Conservation (phyloP, 2,888 invertebrate species). For the Brachyopa scutellaris region DNA sequence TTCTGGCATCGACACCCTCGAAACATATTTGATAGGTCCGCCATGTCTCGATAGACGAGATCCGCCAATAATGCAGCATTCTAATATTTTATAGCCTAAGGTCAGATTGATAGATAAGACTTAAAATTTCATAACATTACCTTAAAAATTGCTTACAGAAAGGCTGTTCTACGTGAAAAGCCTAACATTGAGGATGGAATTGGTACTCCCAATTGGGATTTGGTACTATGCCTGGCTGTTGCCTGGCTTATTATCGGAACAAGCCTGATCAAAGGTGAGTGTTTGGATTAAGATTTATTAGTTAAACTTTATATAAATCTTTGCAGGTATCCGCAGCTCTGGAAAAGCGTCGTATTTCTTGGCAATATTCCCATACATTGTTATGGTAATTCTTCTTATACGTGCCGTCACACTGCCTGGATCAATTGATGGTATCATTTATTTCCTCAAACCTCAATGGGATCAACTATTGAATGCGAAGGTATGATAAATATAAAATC, state of each 20-base stretch:
- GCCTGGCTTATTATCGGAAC: slow-evolving; percentile 84
- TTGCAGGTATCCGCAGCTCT: slow-evolving; percentile 62
- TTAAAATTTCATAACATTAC: too few relatives aligned
- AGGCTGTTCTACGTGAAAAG: slow-evolving; percentile 83
- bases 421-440: slow-evolving; percentile 84
- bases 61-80: too few relatives aligned
- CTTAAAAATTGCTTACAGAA: too few relatives aligned
- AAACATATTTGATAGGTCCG: too few relatives aligned
- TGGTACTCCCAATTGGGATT: slow-evolving; percentile 83
- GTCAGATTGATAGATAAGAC: too few relatives aligned
- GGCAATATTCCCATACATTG: slow-evolving; percentile 86
- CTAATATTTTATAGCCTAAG: too few relatives aligned
- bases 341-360: slow-evolving; percentile 88
- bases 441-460: slow-evolving; percentile 86
- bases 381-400: slow-evolving; percentile 84
- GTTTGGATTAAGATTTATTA: neutral
- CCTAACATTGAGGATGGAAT: slow-evolving; percentile 82
- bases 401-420: slow-evolving; percentile 85
- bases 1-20: too few relatives aligned
- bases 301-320: neutral
- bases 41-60: too few relatives aligned
- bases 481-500: slow-evolving; percentile 58
- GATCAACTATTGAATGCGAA: slow-evolving; percentile 80
- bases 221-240: slow-evolving; percentile 83
- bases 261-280: slow-evolving; percentile 83